A percentile compares a stretch with the other conserved stretches of the same genome.
Evolutionary conservation across 1,140 invertebrate genomes (phyloP).

Genomic region (Ceratosolen fusciceps): DNA sequence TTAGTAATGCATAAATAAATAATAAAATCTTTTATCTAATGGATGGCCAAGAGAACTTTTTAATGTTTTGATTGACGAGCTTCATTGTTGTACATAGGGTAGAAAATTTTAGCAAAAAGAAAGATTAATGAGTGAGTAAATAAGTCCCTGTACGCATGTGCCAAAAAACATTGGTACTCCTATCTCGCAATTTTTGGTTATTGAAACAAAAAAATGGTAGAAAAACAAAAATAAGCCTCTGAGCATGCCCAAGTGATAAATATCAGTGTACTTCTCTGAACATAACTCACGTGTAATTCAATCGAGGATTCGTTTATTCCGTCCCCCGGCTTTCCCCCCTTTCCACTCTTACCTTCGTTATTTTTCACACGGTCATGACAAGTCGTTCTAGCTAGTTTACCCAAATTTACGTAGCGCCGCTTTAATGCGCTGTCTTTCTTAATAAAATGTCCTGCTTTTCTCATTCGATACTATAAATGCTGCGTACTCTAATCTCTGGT

Average conservation of each 20-base stretch:
- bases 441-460: constrained; percentile 25
- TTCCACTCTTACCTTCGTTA: neutral
- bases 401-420: neutral
- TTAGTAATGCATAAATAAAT: constrained; percentile 11
- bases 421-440: constrained; percentile 20
- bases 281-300: constrained; percentile 44
- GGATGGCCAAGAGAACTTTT: constrained; percentile 15
- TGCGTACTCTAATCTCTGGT: too few relatives aligned
- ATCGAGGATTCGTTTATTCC: constrained; percentile 25
- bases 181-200: constrained; percentile 35
- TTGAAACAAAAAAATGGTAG: neutral
- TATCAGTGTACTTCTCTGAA: constrained; percentile 4
- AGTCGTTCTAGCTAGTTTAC: neutral
- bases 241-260: constrained; percentile 20
- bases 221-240: constrained; percentile 23
- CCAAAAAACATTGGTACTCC: constrained; percentile 31
- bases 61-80: constrained; percentile 21
- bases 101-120: neutral
- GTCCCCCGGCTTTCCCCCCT: neutral
- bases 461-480: too few relatives aligned
- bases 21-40: neutral
- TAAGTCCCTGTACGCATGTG: constrained; percentile 32
- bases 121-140: neutral
- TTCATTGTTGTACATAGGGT: neutral
- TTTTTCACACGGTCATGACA: too few relatives aligned